Evolutionary conservation across 2,888 invertebrate species (phyloP).

Genomic region (Siphonodentalium dalli): DNA sequence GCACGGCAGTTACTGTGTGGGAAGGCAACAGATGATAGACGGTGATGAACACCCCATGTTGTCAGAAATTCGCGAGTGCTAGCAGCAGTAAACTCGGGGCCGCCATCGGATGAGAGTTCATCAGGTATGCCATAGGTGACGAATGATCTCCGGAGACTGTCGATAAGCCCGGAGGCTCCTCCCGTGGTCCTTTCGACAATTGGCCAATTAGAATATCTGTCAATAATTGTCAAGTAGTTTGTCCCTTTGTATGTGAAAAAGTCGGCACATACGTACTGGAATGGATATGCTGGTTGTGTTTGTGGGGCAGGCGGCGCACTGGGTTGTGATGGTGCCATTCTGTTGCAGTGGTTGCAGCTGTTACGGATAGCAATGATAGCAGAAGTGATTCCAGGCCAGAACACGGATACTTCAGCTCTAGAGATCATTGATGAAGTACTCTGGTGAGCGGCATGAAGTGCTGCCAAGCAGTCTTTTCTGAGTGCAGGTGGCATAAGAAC

Average conservation of each 20-base stretch:
- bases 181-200: conserved; percentile 21
- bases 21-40: conserved; percentile 27
- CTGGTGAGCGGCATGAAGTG: conserved; percentile 31
- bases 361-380: conserved; percentile 17
- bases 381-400: conserved; percentile 25
- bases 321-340: conserved; percentile 28
- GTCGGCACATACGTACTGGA: conserved; percentile 26
- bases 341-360: conserved; percentile 21
- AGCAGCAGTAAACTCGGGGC: conserved; percentile 28
- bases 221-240: conserved; percentile 30
- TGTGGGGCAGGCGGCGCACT: conserved; percentile 23
- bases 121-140: conserved; percentile 34
- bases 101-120: conserved; percentile 29
- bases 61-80: conserved; percentile 26
- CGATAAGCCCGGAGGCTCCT: conserved; percentile 25
- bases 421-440: conserved; percentile 24
- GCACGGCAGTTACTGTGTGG: conserved; percentile 32
- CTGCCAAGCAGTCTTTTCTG: conserved; percentile 16
- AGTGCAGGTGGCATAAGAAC: conserved; percentile 21
- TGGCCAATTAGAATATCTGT: conserved; percentile 31
- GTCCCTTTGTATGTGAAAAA: conserved; percentile 25
- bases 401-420: conserved; percentile 26
- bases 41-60: conserved; percentile 26
- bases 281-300: conserved; percentile 23
- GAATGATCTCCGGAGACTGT: conserved; percentile 22